Evolutionary conservation across 1,140 invertebrate genomes (phyloP), one percentile per base, ranked within the genome.

Genomic region (Ptiloglossa arizonensis): DNA sequence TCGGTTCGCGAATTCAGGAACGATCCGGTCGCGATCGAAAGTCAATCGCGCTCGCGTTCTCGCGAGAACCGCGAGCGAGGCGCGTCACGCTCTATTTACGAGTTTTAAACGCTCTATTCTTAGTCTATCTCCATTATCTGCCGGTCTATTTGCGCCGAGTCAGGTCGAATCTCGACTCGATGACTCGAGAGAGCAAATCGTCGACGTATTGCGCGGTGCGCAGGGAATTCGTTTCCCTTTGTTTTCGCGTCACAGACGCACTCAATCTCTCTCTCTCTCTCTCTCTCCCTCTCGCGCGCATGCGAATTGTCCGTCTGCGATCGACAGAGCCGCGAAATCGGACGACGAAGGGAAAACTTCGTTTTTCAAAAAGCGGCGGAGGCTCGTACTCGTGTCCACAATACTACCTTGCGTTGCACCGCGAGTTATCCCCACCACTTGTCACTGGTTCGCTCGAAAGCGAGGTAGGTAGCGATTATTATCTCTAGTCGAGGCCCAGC

Each of bases 41-140:
- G 54, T 48, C 67, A 8, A 19, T 44, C 27, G 60, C 71, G 60
- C 63, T 50, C 63, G 46, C 75, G 70, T 50, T 6, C 32, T 35
- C 32, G 57, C 57, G 57, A 22, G 17, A 50, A 27, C 27, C 50
- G 35, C 24, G 50, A 57, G 56, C 64, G 46, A 75, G 48, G 24
- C 66, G 66, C 81, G 88, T 88, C 78, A 85, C 85, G 86, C 80
- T 89, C 87, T 86, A 88, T 87, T 87, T 87, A 71, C 57, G 38
- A 19, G 38, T 72, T 83, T 86, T 85, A 63, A 80, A 83, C 79
- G 57, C 74, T 87, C 87, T 88, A 88, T 88, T 88, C 85, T 88
- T 88, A 87, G 87, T 70, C 74, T 82, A 82, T 86, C 82, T 80
- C 77, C 77, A 87, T 88, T 87, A 87, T 88, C 86, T 85, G 70